Conservation (phyloP, 1,140 invertebrate genomes). For the Papilio polytes region DNA sequence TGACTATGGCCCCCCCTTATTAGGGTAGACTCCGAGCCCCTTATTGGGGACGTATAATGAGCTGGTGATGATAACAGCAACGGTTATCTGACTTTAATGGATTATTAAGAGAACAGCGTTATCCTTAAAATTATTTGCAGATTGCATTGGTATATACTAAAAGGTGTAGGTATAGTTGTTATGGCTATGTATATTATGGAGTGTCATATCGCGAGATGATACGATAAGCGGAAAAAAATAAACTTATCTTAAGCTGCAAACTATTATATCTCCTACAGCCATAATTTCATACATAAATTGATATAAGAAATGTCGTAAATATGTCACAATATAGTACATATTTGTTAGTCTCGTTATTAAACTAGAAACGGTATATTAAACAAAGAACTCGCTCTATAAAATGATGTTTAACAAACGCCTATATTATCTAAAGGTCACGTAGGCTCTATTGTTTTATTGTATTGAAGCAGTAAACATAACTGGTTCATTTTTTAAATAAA, state of each 20-base stretch:
- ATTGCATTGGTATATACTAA: not conserved
- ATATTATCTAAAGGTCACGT: constrained; percentile 35
- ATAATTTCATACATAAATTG: constrained; percentile 10
- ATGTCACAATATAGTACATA: constrained; percentile 34
- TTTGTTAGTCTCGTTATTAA: constrained; percentile 35
- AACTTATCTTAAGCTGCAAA: not conserved
- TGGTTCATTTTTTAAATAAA: not conserved
- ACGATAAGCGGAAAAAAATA: not conserved
- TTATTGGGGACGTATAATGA: no score
- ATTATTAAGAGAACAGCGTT: no score
- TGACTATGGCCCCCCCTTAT: no score
- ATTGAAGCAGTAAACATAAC: constrained; percentile 22
- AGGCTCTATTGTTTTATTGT: constrained; percentile 38
- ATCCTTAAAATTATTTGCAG: no score
- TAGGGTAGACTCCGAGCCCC: no score
- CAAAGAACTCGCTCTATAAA: constrained; percentile 36
- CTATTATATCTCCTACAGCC: not conserved
- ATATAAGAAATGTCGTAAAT: constrained; percentile 36
- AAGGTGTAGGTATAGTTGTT: no score
- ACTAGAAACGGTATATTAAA: constrained; percentile 30
- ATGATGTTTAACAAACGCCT: constrained; percentile 29
- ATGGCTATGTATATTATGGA: no score
- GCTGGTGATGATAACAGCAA: not conserved
- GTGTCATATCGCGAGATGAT: not conserved
- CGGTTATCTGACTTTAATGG: not conserved